These are phyloP conservation scores for Rhinella marina DNA, from an alignment of 2,797 vertebrate species.

Conservation along the genomic window DNA sequence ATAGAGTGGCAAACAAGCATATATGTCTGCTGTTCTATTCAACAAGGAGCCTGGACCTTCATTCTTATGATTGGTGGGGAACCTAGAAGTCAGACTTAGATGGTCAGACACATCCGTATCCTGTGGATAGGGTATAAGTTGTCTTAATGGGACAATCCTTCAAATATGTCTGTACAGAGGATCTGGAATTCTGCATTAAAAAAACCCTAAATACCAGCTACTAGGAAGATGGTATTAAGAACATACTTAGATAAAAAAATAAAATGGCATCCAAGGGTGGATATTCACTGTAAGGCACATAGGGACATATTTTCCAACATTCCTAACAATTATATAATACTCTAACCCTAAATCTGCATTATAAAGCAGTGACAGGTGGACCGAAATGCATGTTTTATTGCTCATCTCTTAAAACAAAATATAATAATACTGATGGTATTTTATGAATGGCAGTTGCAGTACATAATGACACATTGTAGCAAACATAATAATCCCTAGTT, in stretches of 20 bases:
- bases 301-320: not conserved
- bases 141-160: not conserved
- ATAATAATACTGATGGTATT: not conserved
- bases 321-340: not conserved
- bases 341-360: not conserved
- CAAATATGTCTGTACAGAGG: not conserved
- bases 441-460: not conserved
- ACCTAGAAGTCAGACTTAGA: no score
- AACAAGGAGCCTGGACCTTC: no score
- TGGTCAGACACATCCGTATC: no score
- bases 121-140: no score
- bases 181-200: not conserved
- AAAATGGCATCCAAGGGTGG: not conserved
- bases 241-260: not conserved
- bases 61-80: no score
- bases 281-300: not conserved
- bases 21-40: no score
- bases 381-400: not conserved
- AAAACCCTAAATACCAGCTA: not conserved
- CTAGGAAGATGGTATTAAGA: no score
- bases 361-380: not conserved
- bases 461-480: not conserved
- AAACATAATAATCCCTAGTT: not conserved
- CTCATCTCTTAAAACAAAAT: not conserved
- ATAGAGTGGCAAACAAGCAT: no score